Evolutionary conservation across 2,113 vertebrate species (phyloP), one percentile per base, ranked within the genome.

Genomic region (Puma concolor): DNA sequence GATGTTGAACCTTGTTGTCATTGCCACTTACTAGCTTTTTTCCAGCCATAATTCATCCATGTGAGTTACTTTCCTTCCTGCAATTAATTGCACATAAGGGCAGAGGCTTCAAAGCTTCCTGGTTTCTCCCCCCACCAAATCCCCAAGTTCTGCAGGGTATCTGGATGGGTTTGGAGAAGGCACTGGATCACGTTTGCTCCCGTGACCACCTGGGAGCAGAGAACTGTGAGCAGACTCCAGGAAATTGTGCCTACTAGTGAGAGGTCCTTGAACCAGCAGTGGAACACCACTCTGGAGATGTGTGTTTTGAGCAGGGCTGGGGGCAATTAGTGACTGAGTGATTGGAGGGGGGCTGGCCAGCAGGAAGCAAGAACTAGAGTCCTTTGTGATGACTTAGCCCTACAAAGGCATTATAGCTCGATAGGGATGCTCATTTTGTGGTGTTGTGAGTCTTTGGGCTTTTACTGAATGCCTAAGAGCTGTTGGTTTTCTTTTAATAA

Each of bases 401-500:
- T 36, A 48, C 27, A 15, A 63, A 79, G 25, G 79, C n/a, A 19
- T 15, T 71, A 7, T 41, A 50, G 36, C 38, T 84, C 29, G 33
- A 44, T n/a, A 52, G 16, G 14, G 36, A 41, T 54, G 50, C 27
- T 87, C n/a, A 79, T 87, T 95, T 54, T 38, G 15, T 64, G 36
- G 27, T 60, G 15, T 64, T 77, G 19, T 16, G 50, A 83, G 25
- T 64, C 48, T 87, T 48, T 11, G 63, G 44, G 17, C 41, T 66
- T 96, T 92, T 88, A 57, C 71, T 88, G 85, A 84, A 57, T 95
- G 21, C 50, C 41, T 66, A 50, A 60, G n/a, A 85, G 60, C 54
- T 63, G 2, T 93, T 84, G 15, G 9, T 76, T 94, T 31, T 92
- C 60, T 94, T 69, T 88, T 52, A 97, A 82, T 57, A 71, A 88